Evolutionary conservation across 2,797 vertebrate genomes (phyloP), one percentile per base, ranked within the genome.

Genomic region (Melanogrammus aeglefinus): DNA sequence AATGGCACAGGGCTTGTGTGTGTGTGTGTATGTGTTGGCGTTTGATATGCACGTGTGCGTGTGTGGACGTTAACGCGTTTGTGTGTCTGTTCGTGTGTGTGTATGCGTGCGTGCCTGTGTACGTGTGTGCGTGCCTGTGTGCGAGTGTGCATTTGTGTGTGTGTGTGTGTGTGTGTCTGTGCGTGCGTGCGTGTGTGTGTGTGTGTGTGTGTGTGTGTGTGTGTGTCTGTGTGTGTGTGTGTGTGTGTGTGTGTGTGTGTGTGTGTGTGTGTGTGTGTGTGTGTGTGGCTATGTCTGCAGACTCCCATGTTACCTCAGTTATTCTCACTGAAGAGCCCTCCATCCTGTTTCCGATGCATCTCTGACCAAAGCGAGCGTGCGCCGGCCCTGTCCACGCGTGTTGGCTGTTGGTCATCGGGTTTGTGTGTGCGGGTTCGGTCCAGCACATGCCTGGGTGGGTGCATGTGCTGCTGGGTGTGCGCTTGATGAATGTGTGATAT

Each of bases 21-120:
- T 41, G 77, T n/a, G n/a, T 83, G 77, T 81, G 80, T 75, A 41
- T 77, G 38, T 16, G 2, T 47, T 24, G 21, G 14, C 29, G 29
- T 31, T 31, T n/a, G 21, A 5, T 7, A 2, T 77, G 24, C 33
- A 76, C 83, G 77, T 81, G 80, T 74, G 51, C 1, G 18, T 63
- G 51, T 24, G 47, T 51, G 21, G n/a, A 8, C 12, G 69, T 29
- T 24, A 18, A 12, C 18, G 16, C 5, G 74, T n/a, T 44, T 4
- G 14, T 44, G 29, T 2, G 39, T 13, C 1, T 29, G 27, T 41
- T n/a, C n/a, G 33, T 72, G 29, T 1, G 29, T 2, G 2, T 31
- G 29, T 47, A 4, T 41, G 39, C 4, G 39, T 1, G 29, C 29
- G 3, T 41, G 39, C 4, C 1, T 41, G 29, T 41, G 39, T 41